Base-by-base conservation (phyloP, 2,797 vertebrate species). In the Parauchenoglanis punctatus region DNA sequence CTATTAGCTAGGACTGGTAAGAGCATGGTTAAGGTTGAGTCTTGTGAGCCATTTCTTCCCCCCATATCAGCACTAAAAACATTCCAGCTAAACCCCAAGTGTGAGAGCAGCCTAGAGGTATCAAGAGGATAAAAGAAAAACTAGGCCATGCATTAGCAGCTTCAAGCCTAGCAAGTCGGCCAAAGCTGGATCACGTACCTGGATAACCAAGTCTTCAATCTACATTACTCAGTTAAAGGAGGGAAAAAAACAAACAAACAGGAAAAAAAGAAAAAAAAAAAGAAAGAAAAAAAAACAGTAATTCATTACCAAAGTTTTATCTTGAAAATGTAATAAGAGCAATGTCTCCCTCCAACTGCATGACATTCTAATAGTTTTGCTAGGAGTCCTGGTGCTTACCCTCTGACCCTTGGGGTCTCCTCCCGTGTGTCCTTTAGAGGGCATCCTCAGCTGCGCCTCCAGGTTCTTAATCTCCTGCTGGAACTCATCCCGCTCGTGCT, bases 401-500 rank as follows among this genome's bases (percentile, higher is more conserved):
- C 92, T 77, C 61, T 94, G 90, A 90, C 92, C 95, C 89, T 94
- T 93, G 85, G 85, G 85, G 68, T 95, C 95, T 31, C 89, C 88
- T 89, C 91, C 83, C 85, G 92, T 20, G 67, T 94, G 93, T 0
- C 52, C 92, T 91, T 95, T 95, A 91, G 90, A 7, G 0, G 93
- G 91, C 82, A 95, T 93, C 88, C 92, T 96, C 78, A 99, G 95
- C 89, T 96, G 96, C 49, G 92, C 94, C 93, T 99, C 98, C 83
- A 99, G 91, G 73, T 96, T 96, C 85, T 92, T 92, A 90, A 99
- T 99, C 93, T 99, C 99, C 92, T 97, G 97, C 93, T 99, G 98
- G 91, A 99, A 99, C 91, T 99, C 99, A 85, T 99, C 99, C 0
- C 99, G 95, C 77, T 99, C 99, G 0, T 99, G 98, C 90, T 99